Conservation (phyloP, 2,888 invertebrate genomes). For the Apamea epomidion region DNA sequence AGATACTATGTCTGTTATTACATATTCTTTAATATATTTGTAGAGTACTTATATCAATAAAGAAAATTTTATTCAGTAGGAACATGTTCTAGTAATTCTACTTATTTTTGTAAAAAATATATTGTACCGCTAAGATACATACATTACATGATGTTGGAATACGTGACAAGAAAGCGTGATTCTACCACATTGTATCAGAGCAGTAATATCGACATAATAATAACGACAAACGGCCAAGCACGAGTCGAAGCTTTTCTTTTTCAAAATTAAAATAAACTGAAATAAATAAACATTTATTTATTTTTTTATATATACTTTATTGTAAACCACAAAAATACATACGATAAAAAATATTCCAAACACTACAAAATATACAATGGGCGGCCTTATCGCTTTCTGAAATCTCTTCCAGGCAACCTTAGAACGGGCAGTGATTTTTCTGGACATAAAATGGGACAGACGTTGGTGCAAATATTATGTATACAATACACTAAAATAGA, state of each 20-base stretch:
- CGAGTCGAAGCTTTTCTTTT: neutral
- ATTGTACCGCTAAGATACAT: neutral
- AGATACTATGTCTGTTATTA: neutral
- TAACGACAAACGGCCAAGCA: neutral
- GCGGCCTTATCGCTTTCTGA: too few species aligned
- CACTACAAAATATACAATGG: too few species aligned
- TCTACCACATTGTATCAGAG: constrained; percentile 19
- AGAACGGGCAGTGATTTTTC: too few species aligned
- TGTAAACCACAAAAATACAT: too few species aligned
- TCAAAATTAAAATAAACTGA: neutral
- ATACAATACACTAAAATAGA: too few species aligned
- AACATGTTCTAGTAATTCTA: neutral
- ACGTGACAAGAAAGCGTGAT: constrained; percentile 48
- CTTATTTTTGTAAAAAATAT: neutral
- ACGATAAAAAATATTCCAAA: too few species aligned
- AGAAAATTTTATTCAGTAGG: too few species aligned
- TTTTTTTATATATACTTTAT: too few species aligned
- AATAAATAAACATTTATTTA: neutral
- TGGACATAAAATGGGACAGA: too few species aligned
- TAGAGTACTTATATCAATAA: neutral
- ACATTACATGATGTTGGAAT: constrained; percentile 2
- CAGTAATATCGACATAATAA: constrained; percentile 23
- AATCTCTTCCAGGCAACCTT: too few species aligned
- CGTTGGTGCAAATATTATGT: too few species aligned
- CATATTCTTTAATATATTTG: neutral